phyloP scores from a whole-genome alignment of 1,140 invertebrate genomes.

The Meteorus sp. region DNA sequence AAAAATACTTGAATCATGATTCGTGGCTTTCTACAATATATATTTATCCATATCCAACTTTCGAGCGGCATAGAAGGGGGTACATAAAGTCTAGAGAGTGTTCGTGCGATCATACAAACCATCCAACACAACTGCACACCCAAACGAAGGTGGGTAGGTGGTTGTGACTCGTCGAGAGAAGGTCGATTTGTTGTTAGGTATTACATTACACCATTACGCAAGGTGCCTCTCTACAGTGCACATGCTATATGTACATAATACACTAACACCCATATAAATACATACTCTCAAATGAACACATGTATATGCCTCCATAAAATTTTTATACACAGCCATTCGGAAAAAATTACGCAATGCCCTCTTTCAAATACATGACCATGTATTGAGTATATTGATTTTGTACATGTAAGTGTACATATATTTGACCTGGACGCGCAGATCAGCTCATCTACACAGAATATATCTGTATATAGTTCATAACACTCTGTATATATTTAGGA shows the following conservation, averaged over 20 bases:
- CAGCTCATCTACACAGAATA: too few relatives aligned
- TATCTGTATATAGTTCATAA: slow-evolving; percentile 1
- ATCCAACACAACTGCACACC: too few relatives aligned
- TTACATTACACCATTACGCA: slow-evolving; percentile 48
- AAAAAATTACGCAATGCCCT: background rate
- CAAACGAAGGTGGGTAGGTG: slow-evolving; percentile 35
- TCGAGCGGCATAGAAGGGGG: too few relatives aligned
- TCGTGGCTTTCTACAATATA: too few relatives aligned
- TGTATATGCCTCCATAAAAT: background rate
- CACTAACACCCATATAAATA: background rate
- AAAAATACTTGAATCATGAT: too few relatives aligned
- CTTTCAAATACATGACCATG: background rate
- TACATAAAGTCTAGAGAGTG: too few relatives aligned
- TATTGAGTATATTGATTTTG: too few relatives aligned
- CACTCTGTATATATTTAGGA: background rate
- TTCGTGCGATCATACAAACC: too few relatives aligned
- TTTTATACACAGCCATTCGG: too few relatives aligned
- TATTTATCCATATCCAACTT: too few relatives aligned
- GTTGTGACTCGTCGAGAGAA: slow-evolving; percentile 32
- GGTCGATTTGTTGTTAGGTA: slow-evolving; percentile 40
- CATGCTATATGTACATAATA: slow-evolving; percentile 3
- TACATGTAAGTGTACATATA: too few relatives aligned
- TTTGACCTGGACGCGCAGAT: too few relatives aligned
- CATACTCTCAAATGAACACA: slow-evolving; percentile 2
- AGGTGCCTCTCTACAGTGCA: slow-evolving; percentile 23